Evolutionary conservation across 2,113 vertebrate genomes (phyloP), one percentile per base, ranked within the genome.

Genomic region (Irena cyanogastra): DNA sequence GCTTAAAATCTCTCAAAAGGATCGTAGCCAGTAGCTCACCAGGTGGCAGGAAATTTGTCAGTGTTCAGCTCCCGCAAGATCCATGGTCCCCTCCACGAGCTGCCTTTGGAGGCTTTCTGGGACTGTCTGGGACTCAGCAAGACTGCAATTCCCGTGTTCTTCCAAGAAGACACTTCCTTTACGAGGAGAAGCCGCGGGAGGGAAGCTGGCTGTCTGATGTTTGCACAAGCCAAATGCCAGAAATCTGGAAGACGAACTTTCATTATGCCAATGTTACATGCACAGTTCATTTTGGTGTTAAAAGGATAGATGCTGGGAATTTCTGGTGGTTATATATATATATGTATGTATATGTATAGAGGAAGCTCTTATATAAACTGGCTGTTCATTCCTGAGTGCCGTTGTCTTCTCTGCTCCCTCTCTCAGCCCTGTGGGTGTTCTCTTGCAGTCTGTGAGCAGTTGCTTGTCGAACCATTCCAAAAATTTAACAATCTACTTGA

Each of bases 291-390:
- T 74, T 60, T 44, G 23, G 16, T 61, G 74, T 69, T 80, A 5
- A 26, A 47, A 77, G 94, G 87, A 9, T 41, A 50, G 91, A 65
- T 23, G 75, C 82, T 95, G 95, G 92, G 75, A 50, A 33, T 80
- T 72, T 15, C 57, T 77, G 75, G 54, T 76, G 85, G 91, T 39
- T 81, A 52, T 57, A 41, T 89, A 80, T 80, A 90, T 79, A 74
- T 65, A 78, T 70, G 45, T 71, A 77, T 93, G 33, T 87, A 63
- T 92, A 66, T 94, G 95, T 94, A 15, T 65, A 94, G 95, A 86
- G 90, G 92, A 96, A 93, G 79, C 90, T 90, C 82, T 90, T 88
- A 16, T 71, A 70, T 91, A 66, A 89, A 87, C 33, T 47, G 74
- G 87, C 90, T 57, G 5, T 90, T 87, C 61, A 13, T 41, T 68